Conservation (phyloP, 2,113 vertebrate species). For the Jacana jacana region DNA sequence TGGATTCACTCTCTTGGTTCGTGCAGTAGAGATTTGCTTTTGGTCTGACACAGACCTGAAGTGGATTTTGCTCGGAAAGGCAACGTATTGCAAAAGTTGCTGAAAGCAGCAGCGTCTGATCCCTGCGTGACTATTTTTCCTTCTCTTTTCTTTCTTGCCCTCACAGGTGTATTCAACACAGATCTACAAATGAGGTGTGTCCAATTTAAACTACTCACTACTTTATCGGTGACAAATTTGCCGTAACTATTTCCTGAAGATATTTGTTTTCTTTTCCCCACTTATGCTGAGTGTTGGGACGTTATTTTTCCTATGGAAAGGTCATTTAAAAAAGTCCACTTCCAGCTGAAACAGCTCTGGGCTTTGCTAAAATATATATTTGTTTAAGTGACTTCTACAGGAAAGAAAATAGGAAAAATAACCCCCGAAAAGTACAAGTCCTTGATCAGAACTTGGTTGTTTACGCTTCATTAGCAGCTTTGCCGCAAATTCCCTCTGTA, state of each 20-base stretch:
- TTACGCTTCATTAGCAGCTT: not conserved
- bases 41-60: not conserved
- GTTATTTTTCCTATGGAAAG: not conserved
- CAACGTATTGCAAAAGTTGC: not conserved
- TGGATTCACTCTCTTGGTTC: not conserved
- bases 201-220: not conserved
- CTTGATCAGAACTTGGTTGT: not conserved
- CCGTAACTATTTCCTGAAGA: not conserved
- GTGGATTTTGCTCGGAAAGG: not conserved
- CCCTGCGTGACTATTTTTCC: not conserved
- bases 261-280: not conserved
- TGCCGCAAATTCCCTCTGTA: not conserved
- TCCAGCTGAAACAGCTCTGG: conserved; percentile 20
- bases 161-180: not conserved
- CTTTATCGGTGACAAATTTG: not conserved
- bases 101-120: not conserved
- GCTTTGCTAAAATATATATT: not conserved
- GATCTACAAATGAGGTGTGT: not conserved
- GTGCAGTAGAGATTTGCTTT: not conserved
- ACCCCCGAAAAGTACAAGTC: not conserved
- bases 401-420: not conserved
- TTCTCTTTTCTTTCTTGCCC: not conserved
- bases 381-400: not conserved
- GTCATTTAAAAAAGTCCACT: not conserved
- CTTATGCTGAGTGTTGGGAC: not conserved